Evolutionary conservation across 2,888 invertebrate genomes (phyloP).

Genomic region (Autographa gamma): DNA sequence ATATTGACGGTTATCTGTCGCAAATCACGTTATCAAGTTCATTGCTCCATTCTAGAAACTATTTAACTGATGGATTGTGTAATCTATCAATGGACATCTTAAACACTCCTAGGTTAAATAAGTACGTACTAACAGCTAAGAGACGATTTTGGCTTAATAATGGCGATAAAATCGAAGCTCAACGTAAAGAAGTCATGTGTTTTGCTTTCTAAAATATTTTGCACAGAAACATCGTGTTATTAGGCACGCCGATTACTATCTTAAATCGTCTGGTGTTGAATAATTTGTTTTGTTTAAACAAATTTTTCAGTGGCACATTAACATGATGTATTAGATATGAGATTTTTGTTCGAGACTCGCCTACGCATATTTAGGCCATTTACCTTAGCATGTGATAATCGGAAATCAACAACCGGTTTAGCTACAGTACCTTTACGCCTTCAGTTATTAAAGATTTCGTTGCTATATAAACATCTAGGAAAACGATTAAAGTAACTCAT

Average conservation of each 20-base stretch:
- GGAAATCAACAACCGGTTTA: neutral
- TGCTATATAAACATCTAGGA: neutral
- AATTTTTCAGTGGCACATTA: slow-evolving; percentile 31
- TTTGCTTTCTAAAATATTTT: slow-evolving; percentile 37
- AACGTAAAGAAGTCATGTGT: neutral
- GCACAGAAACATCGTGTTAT: neutral
- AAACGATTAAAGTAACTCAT: neutral
- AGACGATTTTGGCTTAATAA: neutral
- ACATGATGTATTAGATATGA: slow-evolving; percentile 20
- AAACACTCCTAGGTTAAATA: neutral
- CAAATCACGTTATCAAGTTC: slow-evolving; percentile 1
- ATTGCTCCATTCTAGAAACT: neutral
- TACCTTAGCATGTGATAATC: slow-evolving; percentile 53
- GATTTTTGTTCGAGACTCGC: slow-evolving; percentile 29
- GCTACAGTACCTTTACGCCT: neutral
- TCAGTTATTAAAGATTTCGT: neutral
- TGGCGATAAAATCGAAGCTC: neutral
- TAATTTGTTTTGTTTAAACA: slow-evolving; percentile 27
- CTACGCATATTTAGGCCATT: slow-evolving; percentile 53
- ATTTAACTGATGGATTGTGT: neutral
- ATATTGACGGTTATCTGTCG: neutral
- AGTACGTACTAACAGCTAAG: neutral
- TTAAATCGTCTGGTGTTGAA: neutral
- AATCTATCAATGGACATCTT: neutral
- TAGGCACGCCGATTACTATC: neutral